Base-by-base conservation (phyloP, 1,140 invertebrate species). In the Chelonus insularis region DNA sequence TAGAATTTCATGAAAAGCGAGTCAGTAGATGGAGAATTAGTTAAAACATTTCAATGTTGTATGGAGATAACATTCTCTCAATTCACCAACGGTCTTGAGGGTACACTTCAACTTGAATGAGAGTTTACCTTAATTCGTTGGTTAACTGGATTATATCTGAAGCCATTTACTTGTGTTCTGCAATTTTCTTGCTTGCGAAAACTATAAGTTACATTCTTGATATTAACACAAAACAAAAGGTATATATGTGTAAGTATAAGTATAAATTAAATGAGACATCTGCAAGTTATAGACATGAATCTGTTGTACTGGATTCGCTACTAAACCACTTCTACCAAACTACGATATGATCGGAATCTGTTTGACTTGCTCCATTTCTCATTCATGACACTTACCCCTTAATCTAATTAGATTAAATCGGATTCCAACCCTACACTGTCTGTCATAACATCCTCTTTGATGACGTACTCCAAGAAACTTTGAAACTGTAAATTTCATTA, bases 1-100 rank as follows among this genome's bases (percentile, higher is more conserved):
- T 32, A 47, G 55, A n/a, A 57, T 57, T 57, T 57, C 39, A 45
- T 45, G 23, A 47, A 47, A 57, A 32, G 41, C 41, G n/a, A n/a
- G n/a, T n/a, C 23, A 11, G 8, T 11, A 45, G 8, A 29, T 18
- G 32, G 1, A 45, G 23, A 43, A 57, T 34, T 43, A 16, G 23
- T 20, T 20, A 12, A 54, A 34, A 18, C 25, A 54, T 25, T 11
- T 16, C 18, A 32, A 32, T 16, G 14, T 36, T 37, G 51, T 12
- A 37, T 45, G 43, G 7, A 45, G 12, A 16, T 39, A 14, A 9
- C 36, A 39, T 39, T 39, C 9, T 14, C 36, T 16, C 2, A n/a
- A 16, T 41, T 41, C 11, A 3, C 2, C 3, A 11, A 16, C 14
- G 43, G 16, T 16, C 18, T 21, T 45, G 16, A 45, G 16, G 43